These are phyloP conservation scores for Scelioninae gen. 1 DNA, from an alignment of 2,888 invertebrate species.

Conservation along the genomic window DNA sequence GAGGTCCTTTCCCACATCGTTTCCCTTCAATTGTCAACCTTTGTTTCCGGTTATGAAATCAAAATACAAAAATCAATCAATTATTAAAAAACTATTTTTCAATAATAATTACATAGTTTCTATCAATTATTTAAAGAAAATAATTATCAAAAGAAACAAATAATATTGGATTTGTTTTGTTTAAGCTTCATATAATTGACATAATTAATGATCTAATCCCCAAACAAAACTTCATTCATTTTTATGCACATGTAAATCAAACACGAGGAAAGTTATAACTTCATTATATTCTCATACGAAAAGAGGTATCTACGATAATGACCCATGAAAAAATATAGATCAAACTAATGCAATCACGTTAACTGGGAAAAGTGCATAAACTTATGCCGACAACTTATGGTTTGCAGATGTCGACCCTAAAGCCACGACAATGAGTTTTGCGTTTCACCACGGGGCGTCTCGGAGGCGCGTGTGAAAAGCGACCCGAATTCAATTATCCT, in stretches of 20 bases:
- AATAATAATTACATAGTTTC: too few relatives aligned
- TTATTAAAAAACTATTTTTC: too few relatives aligned
- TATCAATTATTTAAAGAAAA: too few relatives aligned
- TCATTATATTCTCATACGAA: constrained; percentile 44
- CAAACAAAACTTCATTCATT: too few relatives aligned
- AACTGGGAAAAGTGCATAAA: constrained; percentile 63
- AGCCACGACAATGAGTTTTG: constrained; percentile 55
- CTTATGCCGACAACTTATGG: constrained; percentile 49
- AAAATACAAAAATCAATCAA: too few relatives aligned
- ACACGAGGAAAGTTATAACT: constrained; percentile 14
- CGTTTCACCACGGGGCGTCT: constrained; percentile 65
- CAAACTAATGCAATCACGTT: constrained; percentile 64
- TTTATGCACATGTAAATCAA: too few relatives aligned
- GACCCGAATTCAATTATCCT: constrained; percentile 60
- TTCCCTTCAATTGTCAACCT: background rate
- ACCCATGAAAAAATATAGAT: constrained; percentile 62
- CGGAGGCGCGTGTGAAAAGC: constrained; percentile 60
- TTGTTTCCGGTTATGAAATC: background rate
- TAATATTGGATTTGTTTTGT: too few relatives aligned
- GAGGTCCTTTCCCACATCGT: constrained; percentile 25
- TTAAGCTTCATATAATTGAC: too few relatives aligned
- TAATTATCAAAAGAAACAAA: too few relatives aligned
- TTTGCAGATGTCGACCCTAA: constrained; percentile 61
- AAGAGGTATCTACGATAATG: constrained; percentile 41
- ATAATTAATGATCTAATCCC: too few relatives aligned